Evolutionary conservation across 1,140 invertebrate species (phyloP), one percentile per base, ranked within the genome.

Genomic region (Zaprionus gabonicus): DNA sequence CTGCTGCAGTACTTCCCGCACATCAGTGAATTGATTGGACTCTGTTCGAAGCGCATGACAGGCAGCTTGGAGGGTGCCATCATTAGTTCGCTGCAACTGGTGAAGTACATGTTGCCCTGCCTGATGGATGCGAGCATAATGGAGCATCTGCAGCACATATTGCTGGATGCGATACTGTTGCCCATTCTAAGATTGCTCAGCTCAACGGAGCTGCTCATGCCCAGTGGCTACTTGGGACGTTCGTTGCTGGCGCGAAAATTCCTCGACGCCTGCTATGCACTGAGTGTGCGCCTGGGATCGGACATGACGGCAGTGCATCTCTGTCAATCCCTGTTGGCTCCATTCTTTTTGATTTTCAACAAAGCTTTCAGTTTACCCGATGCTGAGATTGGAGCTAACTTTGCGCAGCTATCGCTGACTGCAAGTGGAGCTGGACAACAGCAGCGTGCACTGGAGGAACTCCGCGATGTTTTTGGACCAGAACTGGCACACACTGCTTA

Each of bases 1-100:
- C 94, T 99, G 38, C 93, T 98, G 38, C 99, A 99, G 93, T 99
- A 99, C 93, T 94, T 99, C 60, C 97, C 98, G 1, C 97, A 99
- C 91, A 97, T 98, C 92, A 95, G 96, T 13, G 98, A 99, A 84
- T 88, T 97, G 17, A 95, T 97, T 60, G 94, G 95, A 5, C 94
- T 96, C 3, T 97, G 96, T 74, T 95, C 96, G 63, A 94, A 95
- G 57, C 96, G 97, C 74, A 91, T 99, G 63, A 98, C 97, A 1
- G 93, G 94, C 10, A 97, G 96, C 82, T 93, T 98, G 36, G 98
- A 99, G 94, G 97, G 97, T 31, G 98, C 97, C 2, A 94, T 99
- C 3, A 95, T 99, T 62, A 97, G 97, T 3, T 97, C 96, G 65
- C 92, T 98, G 53, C 95, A 97, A 53, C 93, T 99, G 49, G 91